Base-by-base conservation (phyloP, 2,797 vertebrate species). In the Anomalospiza imberbis region DNA sequence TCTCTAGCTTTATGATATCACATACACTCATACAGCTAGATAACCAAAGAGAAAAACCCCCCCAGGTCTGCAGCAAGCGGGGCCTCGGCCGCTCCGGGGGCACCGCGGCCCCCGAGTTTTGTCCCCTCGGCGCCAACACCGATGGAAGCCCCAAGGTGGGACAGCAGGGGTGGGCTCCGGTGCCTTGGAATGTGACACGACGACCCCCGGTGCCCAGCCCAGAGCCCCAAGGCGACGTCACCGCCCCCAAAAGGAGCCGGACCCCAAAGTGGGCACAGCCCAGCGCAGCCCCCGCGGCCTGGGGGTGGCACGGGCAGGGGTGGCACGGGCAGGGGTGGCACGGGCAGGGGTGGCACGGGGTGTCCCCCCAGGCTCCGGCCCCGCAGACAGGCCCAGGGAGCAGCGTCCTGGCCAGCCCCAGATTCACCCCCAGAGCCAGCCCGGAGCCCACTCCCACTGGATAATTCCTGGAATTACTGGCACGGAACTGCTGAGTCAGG, bases 1-100 rank as follows among this genome's bases (percentile, higher is more conserved):
- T 99, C 98, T 99, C 99, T 99, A 99, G 99, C 99, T 99, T 99
- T 99, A 99, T 99, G 99, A 99, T 98, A 99, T 99, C 98, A 98
- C 98, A 98, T 98, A 99, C 98, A 98, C 97, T 98, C 97, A 98
- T 98, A 98, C 98, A 98, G 98, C 98, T 98, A 98, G 98, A 98
- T 98, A 98, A 98, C 98, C 98, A 98, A 98, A 98, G 98, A 98
- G 98, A 98, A 93, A 90, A 94, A 93, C 97, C 98, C 98, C 97
- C 98, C 98, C 98, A 97, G 95, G 95, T 98, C 97, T 54, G 22
- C 16, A 8, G 15, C 17, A 2, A 58, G 14, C 4, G 9, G 78
- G 89, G 51, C 75, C 86, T 66, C 16, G 17, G 87, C 65, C 21
- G 2, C 36, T 36, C 3, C 1, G 31, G 58, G 62, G n/a, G 3